Conservation (phyloP, 2,113 vertebrate genomes). For the Orycteropus afer region DNA sequence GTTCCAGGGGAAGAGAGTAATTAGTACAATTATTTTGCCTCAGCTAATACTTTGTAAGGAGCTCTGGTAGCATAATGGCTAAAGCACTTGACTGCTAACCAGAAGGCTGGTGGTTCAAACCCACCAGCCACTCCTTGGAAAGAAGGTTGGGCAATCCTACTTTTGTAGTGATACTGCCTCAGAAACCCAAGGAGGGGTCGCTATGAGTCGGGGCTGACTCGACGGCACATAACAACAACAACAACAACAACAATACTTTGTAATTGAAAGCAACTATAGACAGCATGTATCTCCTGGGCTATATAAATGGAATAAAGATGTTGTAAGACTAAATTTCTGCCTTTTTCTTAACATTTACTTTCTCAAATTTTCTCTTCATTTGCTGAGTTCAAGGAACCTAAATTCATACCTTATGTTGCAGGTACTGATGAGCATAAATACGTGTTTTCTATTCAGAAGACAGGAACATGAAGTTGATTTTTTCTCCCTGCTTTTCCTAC, state of each 20-base stretch:
- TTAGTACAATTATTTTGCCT: neutral
- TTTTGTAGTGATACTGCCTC: too few relatives aligned
- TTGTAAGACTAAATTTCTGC: neutral
- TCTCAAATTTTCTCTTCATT: neutral
- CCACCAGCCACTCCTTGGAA: too few relatives aligned
- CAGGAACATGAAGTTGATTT: neutral
- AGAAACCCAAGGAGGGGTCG: too few relatives aligned
- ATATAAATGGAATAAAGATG: neutral
- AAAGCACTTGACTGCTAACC: too few relatives aligned
- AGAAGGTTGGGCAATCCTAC: too few relatives aligned
- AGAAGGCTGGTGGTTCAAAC: too few relatives aligned
- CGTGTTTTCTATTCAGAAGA: neutral
- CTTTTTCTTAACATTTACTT: neutral
- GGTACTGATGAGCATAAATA: neutral
- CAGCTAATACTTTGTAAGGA: neutral
- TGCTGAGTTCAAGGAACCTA: neutral
- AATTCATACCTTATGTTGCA: neutral
- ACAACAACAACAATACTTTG: too few relatives aligned
- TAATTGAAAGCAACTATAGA: neutral
- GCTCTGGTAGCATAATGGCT: too few relatives aligned
- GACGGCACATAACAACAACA: too few relatives aligned
- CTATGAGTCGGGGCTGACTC: too few relatives aligned
- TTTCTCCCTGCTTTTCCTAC: neutral
- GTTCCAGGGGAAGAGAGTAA: neutral
- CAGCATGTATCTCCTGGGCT: neutral